Percentiles rank a stretch among this genome's conserved stretches.
Evolutionary conservation across 2,797 vertebrate species (phyloP).

Genomic region (Lithobates sylvaticus): DNA sequence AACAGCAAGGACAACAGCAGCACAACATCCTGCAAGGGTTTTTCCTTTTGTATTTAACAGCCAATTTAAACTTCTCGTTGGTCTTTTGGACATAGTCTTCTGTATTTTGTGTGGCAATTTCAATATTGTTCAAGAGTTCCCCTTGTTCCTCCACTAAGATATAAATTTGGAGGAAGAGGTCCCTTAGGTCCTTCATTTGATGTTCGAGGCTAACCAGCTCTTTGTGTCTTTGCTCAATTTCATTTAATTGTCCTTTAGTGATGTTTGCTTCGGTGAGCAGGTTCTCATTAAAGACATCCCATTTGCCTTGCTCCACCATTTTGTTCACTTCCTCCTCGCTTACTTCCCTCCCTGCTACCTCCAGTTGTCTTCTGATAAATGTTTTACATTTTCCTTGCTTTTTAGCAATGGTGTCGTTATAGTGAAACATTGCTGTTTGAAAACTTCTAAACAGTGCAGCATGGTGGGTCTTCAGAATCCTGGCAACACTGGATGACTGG

Average conservation of each 20-base stretch:
- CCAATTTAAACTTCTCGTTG: conserved; percentile 89
- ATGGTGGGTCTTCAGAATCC: conserved; percentile 87
- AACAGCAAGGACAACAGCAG: conserved; percentile 89
- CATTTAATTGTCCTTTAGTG: conserved; percentile 88
- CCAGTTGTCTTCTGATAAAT: conserved; percentile 92
- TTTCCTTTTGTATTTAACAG: conserved; percentile 86
- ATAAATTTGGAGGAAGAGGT: conserved; percentile 90
- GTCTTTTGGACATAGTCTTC: conserved; percentile 84
- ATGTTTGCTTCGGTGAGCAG: conserved; percentile 88
- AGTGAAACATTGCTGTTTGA: conserved; percentile 84
- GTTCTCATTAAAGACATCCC: conserved; percentile 96
- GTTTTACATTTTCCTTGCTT: conserved; percentile 92
- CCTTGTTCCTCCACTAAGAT: conserved; percentile 92
- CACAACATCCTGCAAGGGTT: conserved; percentile 86
- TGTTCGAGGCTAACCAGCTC: conserved; percentile 90
- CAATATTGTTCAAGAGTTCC: conserved; percentile 87
- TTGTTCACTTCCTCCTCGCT: conserved; percentile 88
- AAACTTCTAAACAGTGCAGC: conserved; percentile 81
- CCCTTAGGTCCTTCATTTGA: conserved; percentile 90
- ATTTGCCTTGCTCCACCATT: conserved; percentile 91
- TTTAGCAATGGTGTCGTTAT: conserved; percentile 85
- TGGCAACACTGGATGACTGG: conserved; percentile 74
- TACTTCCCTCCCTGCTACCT: conserved; percentile 87
- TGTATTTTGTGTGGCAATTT: conserved; percentile 84
- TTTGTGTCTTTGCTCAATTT: conserved; percentile 93